phyloP scores from a whole-genome alignment of 1,140 invertebrate genomes.

The Trichonephila clavata region DNA sequence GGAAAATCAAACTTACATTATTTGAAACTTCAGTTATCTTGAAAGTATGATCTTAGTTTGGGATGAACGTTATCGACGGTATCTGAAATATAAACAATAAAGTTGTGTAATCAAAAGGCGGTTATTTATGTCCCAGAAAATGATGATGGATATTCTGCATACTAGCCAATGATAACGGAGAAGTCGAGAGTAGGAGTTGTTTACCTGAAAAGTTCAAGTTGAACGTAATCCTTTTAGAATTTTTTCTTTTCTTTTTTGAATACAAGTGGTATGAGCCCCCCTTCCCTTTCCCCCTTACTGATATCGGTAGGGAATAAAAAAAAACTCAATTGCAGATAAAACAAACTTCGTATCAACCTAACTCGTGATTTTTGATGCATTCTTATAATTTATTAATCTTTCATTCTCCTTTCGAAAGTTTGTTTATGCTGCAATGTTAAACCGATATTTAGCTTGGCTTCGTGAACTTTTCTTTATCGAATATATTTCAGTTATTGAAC shows the following conservation, averaged over 20 bases:
- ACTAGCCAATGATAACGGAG: background rate
- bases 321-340: too few species aligned
- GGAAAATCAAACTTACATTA: too few species aligned
- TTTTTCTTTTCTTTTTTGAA: background rate
- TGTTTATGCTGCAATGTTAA: too few species aligned
- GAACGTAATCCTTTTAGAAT: background rate
- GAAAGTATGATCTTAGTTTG: background rate
- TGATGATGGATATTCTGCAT: constrained; percentile 20
- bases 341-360: too few species aligned
- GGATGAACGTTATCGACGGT: background rate
- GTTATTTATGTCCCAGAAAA: constrained; percentile 35
- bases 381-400: background rate
- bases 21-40: background rate
- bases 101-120: background rate
- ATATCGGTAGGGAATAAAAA: too few species aligned
- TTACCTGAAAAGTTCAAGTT: constrained; percentile 22
- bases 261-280: too few species aligned
- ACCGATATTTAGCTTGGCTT: too few species aligned
- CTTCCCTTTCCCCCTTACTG: too few species aligned
- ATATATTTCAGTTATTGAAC: too few species aligned
- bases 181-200: constrained; percentile 8
- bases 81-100: constrained; percentile 20
- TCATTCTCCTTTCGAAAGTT: background rate
- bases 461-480: too few species aligned
- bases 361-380: too few species aligned